These are phyloP conservation scores for Artemia sinica DNA, from an alignment of 2,888 invertebrate species.

Conservation along the genomic window DNA sequence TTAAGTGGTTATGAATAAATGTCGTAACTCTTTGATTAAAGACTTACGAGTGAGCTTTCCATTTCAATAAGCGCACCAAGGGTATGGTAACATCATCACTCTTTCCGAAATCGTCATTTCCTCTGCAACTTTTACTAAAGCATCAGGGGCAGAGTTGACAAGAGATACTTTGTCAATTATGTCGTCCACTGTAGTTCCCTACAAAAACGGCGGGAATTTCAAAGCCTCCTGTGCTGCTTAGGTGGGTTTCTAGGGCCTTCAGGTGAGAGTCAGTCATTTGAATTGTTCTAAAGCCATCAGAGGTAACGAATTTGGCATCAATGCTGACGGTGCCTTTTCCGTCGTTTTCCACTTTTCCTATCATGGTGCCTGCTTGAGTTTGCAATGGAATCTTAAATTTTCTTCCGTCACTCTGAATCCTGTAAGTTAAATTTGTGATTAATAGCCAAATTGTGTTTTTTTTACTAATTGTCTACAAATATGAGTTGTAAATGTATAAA, in stretches of 20 bases:
- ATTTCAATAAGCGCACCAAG: slow-evolving; percentile 1
- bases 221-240: not conserved
- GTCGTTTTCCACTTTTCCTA: too few relatives aligned
- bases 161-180: not conserved
- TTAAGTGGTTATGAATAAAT: too few relatives aligned
- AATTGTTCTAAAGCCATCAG: not conserved
- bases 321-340: too few relatives aligned
- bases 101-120: slow-evolving; percentile 1
- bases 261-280: not conserved
- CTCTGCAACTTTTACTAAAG: slow-evolving; percentile 1
- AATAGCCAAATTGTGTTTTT: too few relatives aligned
- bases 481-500: too few relatives aligned
- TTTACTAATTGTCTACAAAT: too few relatives aligned
- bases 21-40: too few relatives aligned
- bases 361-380: too few relatives aligned
- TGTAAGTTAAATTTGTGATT: too few relatives aligned
- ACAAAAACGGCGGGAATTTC: slow-evolving; percentile 12
- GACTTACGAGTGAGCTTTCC: not conserved
- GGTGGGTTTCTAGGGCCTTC: not conserved
- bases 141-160: not conserved
- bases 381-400: too few relatives aligned
- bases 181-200: not conserved
- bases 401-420: too few relatives aligned
- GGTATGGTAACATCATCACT: slow-evolving; percentile 13
- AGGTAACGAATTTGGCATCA: not conserved